These are phyloP conservation scores for Ataeniobius toweri DNA, from an alignment of 2,797 vertebrate genomes.

Conservation along the genomic window DNA sequence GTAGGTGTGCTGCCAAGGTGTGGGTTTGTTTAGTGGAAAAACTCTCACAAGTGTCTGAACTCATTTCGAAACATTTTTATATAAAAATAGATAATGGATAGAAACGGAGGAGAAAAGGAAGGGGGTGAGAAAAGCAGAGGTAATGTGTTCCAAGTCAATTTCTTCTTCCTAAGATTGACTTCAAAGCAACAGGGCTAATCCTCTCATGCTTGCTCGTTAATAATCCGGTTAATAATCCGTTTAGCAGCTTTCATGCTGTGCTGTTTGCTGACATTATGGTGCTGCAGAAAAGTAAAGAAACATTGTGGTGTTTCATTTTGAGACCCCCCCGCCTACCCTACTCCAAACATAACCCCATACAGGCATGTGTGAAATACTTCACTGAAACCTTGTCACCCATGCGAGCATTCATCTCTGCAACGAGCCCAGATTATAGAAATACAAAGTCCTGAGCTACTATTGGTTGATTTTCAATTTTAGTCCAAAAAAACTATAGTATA, in stretches of 20 bases:
- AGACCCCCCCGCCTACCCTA: constrained; percentile 5
- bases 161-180: constrained; percentile 72
- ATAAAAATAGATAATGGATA: constrained; percentile 45
- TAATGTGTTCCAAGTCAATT: constrained; percentile 70
- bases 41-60: constrained; percentile 14
- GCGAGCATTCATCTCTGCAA: not conserved
- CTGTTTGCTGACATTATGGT: constrained; percentile 75
- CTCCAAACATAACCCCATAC: not conserved
- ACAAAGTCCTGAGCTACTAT: not conserved
- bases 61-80: constrained; percentile 1
- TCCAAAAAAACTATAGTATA: no score
- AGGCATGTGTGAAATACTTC: constrained; percentile 6
- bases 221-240: constrained; percentile 83
- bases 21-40: constrained; percentile 23
- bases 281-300: constrained; percentile 50
- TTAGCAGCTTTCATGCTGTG: constrained; percentile 77
- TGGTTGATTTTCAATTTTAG: not conserved
- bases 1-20: constrained; percentile 1
- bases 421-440: not conserved
- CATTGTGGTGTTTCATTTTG: constrained; percentile 34
- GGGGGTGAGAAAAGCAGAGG: constrained; percentile 17
- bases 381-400: constrained; percentile 2
- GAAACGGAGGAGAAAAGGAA: constrained; percentile 13
- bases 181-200: constrained; percentile 82
- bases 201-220: constrained; percentile 77